Evolutionary conservation across 53 echinoderm and acorn worm genomes (phyloP).

Genomic region (Zoroaster sp.): DNA sequence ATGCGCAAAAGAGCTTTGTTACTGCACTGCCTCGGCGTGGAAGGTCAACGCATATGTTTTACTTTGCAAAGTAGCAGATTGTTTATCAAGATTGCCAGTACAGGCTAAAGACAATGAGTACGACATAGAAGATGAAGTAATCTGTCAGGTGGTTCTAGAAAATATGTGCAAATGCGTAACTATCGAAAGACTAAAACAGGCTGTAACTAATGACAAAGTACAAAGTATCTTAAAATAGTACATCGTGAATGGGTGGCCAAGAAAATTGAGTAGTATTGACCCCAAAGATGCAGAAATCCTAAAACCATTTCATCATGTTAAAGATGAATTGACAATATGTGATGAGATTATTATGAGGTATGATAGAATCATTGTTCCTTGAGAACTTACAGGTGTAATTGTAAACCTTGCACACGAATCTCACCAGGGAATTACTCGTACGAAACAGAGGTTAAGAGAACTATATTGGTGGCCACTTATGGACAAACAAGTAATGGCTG

Average conservation of each 20-base stretch:
- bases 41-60: too few relatives aligned
- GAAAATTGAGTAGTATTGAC: not conserved
- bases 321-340: not conserved
- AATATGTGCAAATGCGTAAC: not conserved
- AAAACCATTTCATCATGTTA: too few relatives aligned
- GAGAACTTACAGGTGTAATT: not conserved
- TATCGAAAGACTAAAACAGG: not conserved
- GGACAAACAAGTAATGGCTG: not conserved
- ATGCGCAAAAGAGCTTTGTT: too few relatives aligned
- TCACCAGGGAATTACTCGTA: slow-evolving; percentile 22
- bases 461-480: slow-evolving; percentile 27
- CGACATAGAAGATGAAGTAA: slow-evolving; percentile 4
- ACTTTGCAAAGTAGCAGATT: too few relatives aligned
- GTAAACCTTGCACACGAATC: not conserved
- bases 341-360: not conserved
- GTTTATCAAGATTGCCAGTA: too few relatives aligned
- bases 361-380: not conserved
- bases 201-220: not conserved
- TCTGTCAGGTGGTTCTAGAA: slow-evolving; percentile 2
- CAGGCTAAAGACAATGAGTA: slow-evolving; percentile 2
- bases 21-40: too few relatives aligned
- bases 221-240: not conserved
- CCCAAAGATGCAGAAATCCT: too few relatives aligned
- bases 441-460: slow-evolving; percentile 16
- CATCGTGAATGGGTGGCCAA: not conserved